Evolutionary conservation across 2,113 vertebrate genomes (phyloP).

Genomic region (Pluvialis apricaria): DNA sequence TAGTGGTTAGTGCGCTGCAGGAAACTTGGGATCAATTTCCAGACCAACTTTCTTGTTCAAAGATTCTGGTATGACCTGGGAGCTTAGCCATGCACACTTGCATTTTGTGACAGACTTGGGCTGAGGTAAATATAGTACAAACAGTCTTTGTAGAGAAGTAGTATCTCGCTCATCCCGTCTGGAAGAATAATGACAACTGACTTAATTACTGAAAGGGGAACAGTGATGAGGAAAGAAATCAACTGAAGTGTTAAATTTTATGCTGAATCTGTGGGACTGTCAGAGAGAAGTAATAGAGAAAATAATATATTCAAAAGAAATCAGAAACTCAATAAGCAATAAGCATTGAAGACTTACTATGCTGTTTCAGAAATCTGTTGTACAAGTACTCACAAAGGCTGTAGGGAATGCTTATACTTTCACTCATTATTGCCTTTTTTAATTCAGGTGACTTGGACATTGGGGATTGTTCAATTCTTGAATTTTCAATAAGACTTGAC

Average conservation of each 20-base stretch:
- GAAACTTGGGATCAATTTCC: conserved; percentile 41
- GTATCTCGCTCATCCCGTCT: fast-evolving
- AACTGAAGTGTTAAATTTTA: neutral
- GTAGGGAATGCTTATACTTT: neutral
- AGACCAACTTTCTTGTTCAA: neutral
- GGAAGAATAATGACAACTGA: neutral
- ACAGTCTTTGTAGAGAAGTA: neutral
- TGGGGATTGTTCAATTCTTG: neutral
- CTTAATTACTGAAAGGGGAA: neutral
- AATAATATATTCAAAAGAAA: neutral
- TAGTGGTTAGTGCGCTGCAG: conserved; percentile 24
- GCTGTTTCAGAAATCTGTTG: neutral
- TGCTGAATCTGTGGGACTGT: neutral
- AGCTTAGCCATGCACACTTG: neutral
- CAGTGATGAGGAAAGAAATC: neutral
- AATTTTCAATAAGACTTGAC: neutral
- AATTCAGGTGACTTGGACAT: neutral
- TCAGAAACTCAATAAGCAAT: neutral
- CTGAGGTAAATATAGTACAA: neutral
- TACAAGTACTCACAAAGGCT: neutral
- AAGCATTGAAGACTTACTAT: neutral
- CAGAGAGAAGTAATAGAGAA: neutral
- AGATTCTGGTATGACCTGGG: conserved; percentile 27
- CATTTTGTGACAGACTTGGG: neutral
- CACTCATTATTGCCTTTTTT: neutral